Evolutionary conservation across 2,888 invertebrate species (phyloP), one percentile per base, ranked within the genome.

Genomic region (Eristalinus sepulchralis): DNA sequence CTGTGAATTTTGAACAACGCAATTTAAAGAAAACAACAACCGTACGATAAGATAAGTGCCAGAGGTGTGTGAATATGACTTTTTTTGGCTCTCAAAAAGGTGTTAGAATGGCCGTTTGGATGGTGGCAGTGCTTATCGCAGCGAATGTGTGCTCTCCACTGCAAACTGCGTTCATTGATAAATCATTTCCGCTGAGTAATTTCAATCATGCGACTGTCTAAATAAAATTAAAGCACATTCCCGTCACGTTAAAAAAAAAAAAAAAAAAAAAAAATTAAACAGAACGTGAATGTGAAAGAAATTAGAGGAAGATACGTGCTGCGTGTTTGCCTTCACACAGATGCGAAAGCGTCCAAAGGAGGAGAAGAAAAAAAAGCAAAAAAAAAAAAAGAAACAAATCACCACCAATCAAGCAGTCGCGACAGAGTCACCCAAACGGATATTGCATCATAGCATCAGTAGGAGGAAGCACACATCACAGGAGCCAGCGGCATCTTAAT

Each of bases 361-460:
- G 8, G 31, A 71, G 59, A 39, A 47, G 0, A 10, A 57, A 57
- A n/a, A 57, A 24, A 5, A 57, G 3, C 1, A 34, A 62, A 10
- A 13, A 55, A 68, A 62, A 68, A 9, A 68, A 47, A 53, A 36
- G 13, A 22, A 1, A 55, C 36, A 34, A 62, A 13, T 64, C 20
- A 66, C 55, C 62, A 64, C 9, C 57, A 24, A 39, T 5, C 17
- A 39, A 27, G 9, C n/a, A 17, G 60, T n/a, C 53, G 39, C 17
- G 62, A 67, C 71, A 72, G 39, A 72, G 27, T 27, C 77, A 85
- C 77, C 81, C 70, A 78, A 72, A 66, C 85, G 85, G 77, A 85
- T 70, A 70, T 85, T 78, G 68, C 82, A 82, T 82, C 85, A 85
- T 72, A 67, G 24, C 27, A 39, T 10, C 36, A 55, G 34, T 17